Percentiles rank a stretch among this genome's conserved stretches.
Conservation (phyloP, 2,888 invertebrate species). For the Chloromyia formosa region DNA sequence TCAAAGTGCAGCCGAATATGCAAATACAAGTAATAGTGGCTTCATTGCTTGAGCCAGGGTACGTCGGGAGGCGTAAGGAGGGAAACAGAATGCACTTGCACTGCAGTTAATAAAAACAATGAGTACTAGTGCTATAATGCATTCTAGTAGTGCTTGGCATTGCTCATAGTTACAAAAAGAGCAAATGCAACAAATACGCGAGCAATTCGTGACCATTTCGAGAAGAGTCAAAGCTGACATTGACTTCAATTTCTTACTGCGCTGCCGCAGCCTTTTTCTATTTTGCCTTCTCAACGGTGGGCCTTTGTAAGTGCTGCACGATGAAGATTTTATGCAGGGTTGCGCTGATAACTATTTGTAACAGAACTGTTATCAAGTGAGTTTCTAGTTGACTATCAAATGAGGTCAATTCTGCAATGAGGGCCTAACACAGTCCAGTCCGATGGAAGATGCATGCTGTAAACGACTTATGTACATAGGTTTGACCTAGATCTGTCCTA, state of each 20-base stretch:
- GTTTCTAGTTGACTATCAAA: not conserved
- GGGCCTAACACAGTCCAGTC: not conserved
- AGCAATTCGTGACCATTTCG: constrained; percentile 48
- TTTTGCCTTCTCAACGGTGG: not conserved
- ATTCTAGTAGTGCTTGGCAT: constrained; percentile 7
- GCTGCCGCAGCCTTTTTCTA: constrained; percentile 33
- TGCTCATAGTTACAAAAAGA: constrained; percentile 14
- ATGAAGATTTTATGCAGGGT: not conserved
- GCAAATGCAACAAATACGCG: constrained; percentile 36
- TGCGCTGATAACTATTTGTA: not conserved
- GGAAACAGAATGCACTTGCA: no score
- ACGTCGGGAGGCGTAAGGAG: no score
- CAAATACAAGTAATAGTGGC: constrained; percentile 12
- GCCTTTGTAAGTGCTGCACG: not conserved
- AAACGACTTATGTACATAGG: no score
- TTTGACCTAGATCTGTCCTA: no score
- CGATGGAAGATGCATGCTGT: not conserved
- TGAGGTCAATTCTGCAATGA: no score
- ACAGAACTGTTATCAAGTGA: not conserved
- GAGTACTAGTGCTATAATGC: not conserved
- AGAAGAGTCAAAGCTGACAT: constrained; percentile 49
- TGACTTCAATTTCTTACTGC: constrained; percentile 49
- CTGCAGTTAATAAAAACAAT: constrained; percentile 3
- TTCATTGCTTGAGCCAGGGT: no score
- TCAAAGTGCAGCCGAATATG: constrained; percentile 12